Evolutionary conservation across 2,888 invertebrate species (phyloP), one percentile per base, ranked within the genome.

Genomic region (Drosophila mayaguana): DNA sequence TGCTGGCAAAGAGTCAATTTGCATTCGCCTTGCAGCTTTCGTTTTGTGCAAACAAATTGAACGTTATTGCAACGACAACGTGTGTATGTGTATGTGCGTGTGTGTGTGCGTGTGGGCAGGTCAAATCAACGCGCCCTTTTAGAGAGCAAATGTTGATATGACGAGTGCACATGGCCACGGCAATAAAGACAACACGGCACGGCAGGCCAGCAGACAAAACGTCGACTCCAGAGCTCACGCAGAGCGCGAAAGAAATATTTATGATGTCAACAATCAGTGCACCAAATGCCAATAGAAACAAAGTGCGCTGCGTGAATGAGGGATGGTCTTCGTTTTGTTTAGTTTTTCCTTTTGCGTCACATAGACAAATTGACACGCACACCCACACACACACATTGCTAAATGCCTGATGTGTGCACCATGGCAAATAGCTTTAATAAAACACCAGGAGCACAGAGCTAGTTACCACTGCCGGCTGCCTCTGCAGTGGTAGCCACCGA

Each of bases 31-130:
- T 28, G 32, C 14, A 8, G 38, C 43, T 34, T 46, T 42, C 11
- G 28, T 8, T 38, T 57, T 11, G 12, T 48, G 34, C 32, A 70
- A 59, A 57, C 69, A 84, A 81, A 86, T 80, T 79, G 81, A 75
- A 88, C 74, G 75, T 82, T 85, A 85, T 83, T 81, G 79, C 68
- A 66, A 51, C 69, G 34, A 55, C 43, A 32, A 18, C 28, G 1
- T 8, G 28, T 25, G 0, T 25, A 5, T 25, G 25, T 25, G 25
- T 25, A 22, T 22, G 22, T 3, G 25, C 1, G 28, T 28, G 28
- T 28, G 28, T 28, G 28, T n/a, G 8, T 45, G 16, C 14, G 12
- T n/a, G 46, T 34, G 20, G 16, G 18, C 42, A 16, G 32, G 43
- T 45, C 20, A 71, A 73, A 70, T 70, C 71, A 77, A 71, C 70